Evolutionary conservation across 2,888 invertebrate species (phyloP).

Genomic region (Pollenia griseotomentosa): DNA sequence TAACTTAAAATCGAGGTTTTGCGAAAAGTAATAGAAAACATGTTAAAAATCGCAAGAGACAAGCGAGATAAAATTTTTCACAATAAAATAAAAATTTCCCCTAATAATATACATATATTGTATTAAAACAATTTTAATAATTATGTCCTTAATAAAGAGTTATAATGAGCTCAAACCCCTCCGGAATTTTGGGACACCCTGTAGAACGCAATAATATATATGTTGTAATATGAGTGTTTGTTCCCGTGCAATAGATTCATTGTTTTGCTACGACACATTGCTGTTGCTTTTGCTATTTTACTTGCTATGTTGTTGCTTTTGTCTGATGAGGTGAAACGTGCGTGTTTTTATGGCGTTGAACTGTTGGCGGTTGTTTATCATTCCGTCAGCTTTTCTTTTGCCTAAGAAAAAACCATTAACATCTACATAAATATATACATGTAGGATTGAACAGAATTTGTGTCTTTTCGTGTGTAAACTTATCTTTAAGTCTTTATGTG

Average conservation of each 20-base stretch:
- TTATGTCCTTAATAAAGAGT: no score
- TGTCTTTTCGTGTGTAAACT: not conserved
- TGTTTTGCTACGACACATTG: slow-evolving; percentile 32
- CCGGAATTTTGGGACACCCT: no score
- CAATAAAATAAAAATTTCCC: no score
- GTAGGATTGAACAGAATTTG: no score
- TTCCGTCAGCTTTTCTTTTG: slow-evolving; percentile 35
- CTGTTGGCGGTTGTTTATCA: slow-evolving; percentile 53
- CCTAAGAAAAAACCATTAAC: not conserved
- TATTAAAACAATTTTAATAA: no score
- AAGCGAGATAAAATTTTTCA: no score
- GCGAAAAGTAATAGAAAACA: no score
- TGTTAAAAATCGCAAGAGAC: no score
- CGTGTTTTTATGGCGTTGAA: slow-evolving; percentile 37
- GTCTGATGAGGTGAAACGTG: slow-evolving; percentile 47
- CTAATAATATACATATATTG: no score
- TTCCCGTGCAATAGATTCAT: slow-evolving; percentile 27
- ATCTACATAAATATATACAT: no score
- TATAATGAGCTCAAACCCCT: no score
- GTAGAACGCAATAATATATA: not conserved
- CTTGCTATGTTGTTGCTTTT: slow-evolving; percentile 7
- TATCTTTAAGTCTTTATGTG: not conserved
- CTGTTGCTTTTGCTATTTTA: not conserved
- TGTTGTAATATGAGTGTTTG: slow-evolving; percentile 10
- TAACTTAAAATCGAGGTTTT: no score